Evolutionary conservation across 1,140 invertebrate species (phyloP).

Genomic region (Heliconius hermathena): DNA sequence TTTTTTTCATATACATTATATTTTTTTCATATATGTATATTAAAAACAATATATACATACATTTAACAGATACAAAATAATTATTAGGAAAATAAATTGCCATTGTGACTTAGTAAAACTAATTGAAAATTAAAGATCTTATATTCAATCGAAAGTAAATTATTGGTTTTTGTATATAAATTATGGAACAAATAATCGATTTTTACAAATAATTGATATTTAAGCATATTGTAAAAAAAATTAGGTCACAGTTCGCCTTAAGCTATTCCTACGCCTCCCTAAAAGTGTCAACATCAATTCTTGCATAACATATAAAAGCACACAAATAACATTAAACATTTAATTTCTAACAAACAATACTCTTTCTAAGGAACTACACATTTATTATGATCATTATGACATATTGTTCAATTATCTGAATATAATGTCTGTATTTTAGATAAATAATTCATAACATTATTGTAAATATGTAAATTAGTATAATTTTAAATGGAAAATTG

Average conservation of each 20-base stretch:
- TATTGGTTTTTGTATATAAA: background rate
- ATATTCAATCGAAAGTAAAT: too few species aligned
- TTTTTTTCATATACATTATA: too few species aligned
- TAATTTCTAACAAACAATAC: conserved; percentile 64
- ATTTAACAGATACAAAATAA: too few species aligned
- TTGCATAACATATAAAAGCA: conserved; percentile 53
- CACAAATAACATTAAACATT: conserved; percentile 68
- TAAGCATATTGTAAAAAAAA: background rate
- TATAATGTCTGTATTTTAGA: background rate
- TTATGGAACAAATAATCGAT: background rate
- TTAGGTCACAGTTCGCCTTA: conserved; percentile 15
- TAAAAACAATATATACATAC: conserved; percentile 1
- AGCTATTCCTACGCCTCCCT: conserved; percentile 30
- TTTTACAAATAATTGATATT: background rate
- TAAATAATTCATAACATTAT: background rate
- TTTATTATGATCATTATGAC: conserved; percentile 34
- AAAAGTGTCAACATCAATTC: conserved; percentile 36
- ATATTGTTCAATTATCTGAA: background rate
- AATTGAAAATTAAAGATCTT: background rate
- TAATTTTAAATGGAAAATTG: background rate
- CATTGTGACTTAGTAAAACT: background rate
- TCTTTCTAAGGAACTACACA: conserved; percentile 55
- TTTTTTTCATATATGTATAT: too few species aligned
- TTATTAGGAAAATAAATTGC: too few species aligned
- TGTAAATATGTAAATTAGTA: background rate